These are phyloP conservation scores for Bryconaethiops microstoma DNA, from an alignment of 2,797 vertebrate genomes.

Conservation along the genomic window DNA sequence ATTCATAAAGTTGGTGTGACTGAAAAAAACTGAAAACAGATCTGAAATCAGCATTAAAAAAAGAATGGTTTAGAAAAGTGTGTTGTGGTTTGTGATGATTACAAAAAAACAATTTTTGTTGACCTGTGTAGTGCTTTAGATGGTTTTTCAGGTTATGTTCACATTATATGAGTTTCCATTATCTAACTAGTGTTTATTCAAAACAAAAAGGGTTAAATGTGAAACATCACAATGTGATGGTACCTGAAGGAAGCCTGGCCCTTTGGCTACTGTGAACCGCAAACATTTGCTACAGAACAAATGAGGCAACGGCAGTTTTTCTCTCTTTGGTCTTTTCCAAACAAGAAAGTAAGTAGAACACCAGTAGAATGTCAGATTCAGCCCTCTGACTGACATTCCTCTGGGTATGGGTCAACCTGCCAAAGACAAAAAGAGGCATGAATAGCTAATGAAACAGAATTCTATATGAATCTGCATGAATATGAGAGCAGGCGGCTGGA, in stretches of 20 bases:
- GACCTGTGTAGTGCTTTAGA: neutral
- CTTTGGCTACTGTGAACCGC: neutral
- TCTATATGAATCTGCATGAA: neutral
- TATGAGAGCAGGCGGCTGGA: neutral
- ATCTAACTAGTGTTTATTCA: neutral
- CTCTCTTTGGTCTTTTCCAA: neutral
- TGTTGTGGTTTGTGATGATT: too few relatives aligned
- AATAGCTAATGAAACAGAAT: neutral
- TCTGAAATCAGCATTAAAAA: too few relatives aligned
- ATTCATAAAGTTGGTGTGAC: too few relatives aligned
- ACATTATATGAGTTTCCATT: neutral
- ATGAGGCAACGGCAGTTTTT: neutral
- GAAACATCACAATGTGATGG: neutral
- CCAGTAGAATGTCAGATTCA: neutral
- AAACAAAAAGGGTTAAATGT: neutral
- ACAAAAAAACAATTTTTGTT: too few relatives aligned
- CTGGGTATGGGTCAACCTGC: constrained; percentile 13
- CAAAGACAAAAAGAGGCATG: neutral
- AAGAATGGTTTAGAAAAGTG: too few relatives aligned
- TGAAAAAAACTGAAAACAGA: too few relatives aligned
- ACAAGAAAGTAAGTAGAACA: neutral
- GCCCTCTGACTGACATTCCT: neutral
- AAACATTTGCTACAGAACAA: neutral
- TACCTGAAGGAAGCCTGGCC: neutral
- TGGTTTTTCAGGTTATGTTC: neutral